A percentile compares a stretch with the other conserved stretches of the same genome.
Conservation (phyloP, 2,888 invertebrate genomes). For the Nasonovia ribisnigri region DNA sequence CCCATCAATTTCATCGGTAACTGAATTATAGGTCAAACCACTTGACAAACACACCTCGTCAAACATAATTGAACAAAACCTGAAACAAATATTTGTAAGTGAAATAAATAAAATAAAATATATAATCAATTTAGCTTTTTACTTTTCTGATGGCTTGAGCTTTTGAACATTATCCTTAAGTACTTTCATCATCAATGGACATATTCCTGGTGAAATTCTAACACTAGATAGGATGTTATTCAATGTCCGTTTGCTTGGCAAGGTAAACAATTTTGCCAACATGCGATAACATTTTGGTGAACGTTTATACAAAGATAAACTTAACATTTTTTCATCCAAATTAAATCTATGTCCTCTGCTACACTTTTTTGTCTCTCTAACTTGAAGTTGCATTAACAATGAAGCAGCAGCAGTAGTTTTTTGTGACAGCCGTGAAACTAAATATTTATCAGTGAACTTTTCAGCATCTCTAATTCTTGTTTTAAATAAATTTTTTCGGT, state of each 20-base stretch:
- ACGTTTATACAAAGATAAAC: conserved; percentile 6
- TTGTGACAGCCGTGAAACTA: not conserved
- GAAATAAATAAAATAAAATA: too few species aligned
- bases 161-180: not conserved
- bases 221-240: not conserved
- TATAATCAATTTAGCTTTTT: too few species aligned
- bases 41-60: too few species aligned
- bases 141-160: too few species aligned
- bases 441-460: not conserved
- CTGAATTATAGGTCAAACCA: too few species aligned
- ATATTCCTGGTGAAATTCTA: not conserved
- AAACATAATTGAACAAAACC: too few species aligned
- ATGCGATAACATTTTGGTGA: not conserved
- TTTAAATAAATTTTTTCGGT: too few species aligned
- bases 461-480: not conserved
- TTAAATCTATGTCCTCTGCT: conserved; percentile 27
- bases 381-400: not conserved
- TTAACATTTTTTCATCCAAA: conserved; percentile 35
- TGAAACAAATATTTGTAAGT: too few species aligned
- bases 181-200: not conserved
- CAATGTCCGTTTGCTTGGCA: conserved; percentile 24
- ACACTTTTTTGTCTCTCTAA: not conserved
- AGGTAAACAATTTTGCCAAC: conserved; percentile 6
- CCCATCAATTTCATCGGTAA: too few species aligned
- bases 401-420: not conserved